A percentile compares a stretch with the other conserved stretches of the same genome.
These are phyloP conservation scores for Glaucidium brasilianum DNA, from an alignment of 2,113 vertebrate species.

Conservation along the genomic window DNA sequence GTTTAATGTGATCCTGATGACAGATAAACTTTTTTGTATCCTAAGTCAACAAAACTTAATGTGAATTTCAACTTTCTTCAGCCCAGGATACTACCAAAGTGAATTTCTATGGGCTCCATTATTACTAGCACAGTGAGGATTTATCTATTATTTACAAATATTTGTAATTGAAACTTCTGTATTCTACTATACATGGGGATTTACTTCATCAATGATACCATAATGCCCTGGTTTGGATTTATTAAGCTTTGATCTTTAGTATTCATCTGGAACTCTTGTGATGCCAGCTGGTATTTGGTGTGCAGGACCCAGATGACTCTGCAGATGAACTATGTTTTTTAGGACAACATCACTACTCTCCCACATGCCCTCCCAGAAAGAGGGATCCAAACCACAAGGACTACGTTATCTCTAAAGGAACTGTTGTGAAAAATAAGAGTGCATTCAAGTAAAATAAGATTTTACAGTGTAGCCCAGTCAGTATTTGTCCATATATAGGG, in stretches of 20 bases:
- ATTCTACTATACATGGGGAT: neutral
- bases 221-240: neutral
- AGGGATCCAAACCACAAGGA: neutral
- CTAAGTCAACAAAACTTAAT: neutral
- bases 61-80: neutral
- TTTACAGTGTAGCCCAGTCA: neutral
- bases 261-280: neutral
- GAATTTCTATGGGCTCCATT: neutral
- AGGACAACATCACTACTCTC: neutral
- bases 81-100: neutral
- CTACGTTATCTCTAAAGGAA: neutral
- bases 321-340: neutral
- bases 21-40: neutral
- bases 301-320: neutral
- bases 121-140: neutral
- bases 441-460: neutral
- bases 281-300: neutral
- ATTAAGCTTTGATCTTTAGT: neutral
- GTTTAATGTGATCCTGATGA: neutral
- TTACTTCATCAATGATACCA: neutral
- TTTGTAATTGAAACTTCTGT: neutral
- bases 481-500: neutral
- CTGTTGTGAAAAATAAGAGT: neutral
- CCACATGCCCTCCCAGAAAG: neutral
- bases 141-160: neutral